Conservation (phyloP, 2,888 invertebrate genomes). For the Epirrhoe tristata region DNA sequence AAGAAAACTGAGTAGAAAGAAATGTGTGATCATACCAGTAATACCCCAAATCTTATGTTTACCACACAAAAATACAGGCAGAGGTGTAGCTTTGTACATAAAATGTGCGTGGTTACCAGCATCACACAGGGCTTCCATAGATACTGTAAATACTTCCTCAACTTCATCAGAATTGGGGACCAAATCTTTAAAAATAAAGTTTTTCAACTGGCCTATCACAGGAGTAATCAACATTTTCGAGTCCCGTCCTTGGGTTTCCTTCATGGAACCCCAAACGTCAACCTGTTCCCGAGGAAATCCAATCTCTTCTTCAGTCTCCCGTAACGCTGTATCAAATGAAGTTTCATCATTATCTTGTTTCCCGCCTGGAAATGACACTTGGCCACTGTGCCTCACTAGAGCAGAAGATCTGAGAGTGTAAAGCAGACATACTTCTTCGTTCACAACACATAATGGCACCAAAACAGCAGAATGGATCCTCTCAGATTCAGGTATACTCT, state of each 20-base stretch:
- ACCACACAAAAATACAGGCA: conserved; percentile 86
- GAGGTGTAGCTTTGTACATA: conserved; percentile 78
- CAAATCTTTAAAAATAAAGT: conserved; percentile 82
- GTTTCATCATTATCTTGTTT: conserved; percentile 88
- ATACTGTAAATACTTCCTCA: conserved; percentile 90
- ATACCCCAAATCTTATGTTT: conserved; percentile 90
- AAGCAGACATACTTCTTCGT: conserved; percentile 90
- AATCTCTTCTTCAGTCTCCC: conserved; percentile 96
- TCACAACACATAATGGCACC: conserved; percentile 90
- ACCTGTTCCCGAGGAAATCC: conserved; percentile 87
- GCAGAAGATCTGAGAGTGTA: conserved; percentile 92
- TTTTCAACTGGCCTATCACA: conserved; percentile 86
- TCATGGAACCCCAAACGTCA: conserved; percentile 88
- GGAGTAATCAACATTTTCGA: conserved; percentile 88
- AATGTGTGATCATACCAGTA: conserved; percentile 91
- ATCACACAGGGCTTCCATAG: conserved; percentile 88
- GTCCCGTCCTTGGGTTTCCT: conserved; percentile 62
- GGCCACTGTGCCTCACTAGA: conserved; percentile 91
- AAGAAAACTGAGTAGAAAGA: conserved; percentile 78
- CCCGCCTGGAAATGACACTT: conserved; percentile 96
- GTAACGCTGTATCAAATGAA: conserved; percentile 89
- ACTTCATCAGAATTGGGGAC: conserved; percentile 90
- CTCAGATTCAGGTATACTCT: conserved; percentile 44
- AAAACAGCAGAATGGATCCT: conserved; percentile 90
- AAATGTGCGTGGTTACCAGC: conserved; percentile 86